Evolutionary conservation across 2,888 invertebrate genomes (phyloP).

Genomic region (Drosophila lutescens): DNA sequence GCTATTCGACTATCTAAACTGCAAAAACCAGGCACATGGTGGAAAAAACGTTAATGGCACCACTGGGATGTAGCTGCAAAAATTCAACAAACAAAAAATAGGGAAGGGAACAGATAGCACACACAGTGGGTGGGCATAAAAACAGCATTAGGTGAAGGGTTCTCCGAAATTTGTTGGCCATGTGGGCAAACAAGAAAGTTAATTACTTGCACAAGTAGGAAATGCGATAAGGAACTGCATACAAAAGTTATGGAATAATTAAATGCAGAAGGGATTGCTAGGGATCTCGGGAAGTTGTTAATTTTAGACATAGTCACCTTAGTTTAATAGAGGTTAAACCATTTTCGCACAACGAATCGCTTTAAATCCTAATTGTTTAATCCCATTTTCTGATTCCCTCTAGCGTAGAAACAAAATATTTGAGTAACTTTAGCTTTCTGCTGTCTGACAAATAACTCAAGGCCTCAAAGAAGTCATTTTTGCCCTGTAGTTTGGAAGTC

Average conservation of each 20-base stretch:
- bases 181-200: conserved; percentile 40
- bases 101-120: conserved; percentile 11
- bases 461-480: not conserved
- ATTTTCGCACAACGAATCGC: no score
- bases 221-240: conserved; percentile 15
- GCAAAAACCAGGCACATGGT: conserved; percentile 16
- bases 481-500: not conserved
- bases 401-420: not conserved
- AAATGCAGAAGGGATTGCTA: not conserved
- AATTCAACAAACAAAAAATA: not conserved
- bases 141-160: conserved; percentile 32
- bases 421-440: not conserved
- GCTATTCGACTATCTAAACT: conserved; percentile 30
- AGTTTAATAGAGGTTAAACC: not conserved
- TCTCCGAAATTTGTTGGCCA: conserved; percentile 37
- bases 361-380: no score
- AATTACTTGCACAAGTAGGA: conserved; percentile 27
- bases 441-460: not conserved
- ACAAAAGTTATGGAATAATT: conserved; percentile 14
- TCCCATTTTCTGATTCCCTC: not conserved
- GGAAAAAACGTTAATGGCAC: conserved; percentile 40
- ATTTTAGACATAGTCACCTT: not conserved
- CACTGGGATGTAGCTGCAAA: conserved; percentile 21
- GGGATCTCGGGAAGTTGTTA: not conserved
- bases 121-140: conserved; percentile 12